Conservation (phyloP, 2,113 vertebrate species). For the Pungitius pungitius region DNA sequence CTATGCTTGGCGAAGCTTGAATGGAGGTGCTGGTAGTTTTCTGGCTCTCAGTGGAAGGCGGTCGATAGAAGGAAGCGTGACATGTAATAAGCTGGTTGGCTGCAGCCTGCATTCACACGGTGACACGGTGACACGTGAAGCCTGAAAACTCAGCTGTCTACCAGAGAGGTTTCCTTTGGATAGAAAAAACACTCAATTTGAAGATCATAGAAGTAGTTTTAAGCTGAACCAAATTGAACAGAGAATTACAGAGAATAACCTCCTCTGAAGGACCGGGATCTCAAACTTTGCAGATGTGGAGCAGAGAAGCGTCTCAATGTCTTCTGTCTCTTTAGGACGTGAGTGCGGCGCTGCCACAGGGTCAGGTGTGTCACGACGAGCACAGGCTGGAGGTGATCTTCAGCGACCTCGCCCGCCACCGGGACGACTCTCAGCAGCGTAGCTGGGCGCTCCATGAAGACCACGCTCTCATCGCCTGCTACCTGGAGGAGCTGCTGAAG, state of each 20-base stretch:
- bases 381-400: constrained; percentile 97
- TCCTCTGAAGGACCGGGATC: background rate
- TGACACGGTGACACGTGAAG: constrained; percentile 1
- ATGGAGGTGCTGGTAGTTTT: constrained; percentile 3
- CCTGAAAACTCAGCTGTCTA: background rate
- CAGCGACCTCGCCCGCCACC: constrained; percentile 88
- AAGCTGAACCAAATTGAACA: background rate
- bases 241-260: background rate
- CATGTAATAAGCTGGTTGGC: constrained; percentile 14
- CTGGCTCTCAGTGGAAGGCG: background rate
- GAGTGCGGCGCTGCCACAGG: constrained; percentile 87
- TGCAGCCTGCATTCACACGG: constrained; percentile 15
- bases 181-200: too few relatives aligned
- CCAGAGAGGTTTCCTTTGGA: background rate
- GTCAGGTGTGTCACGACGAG: constrained; percentile 95
- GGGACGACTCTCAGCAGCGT: constrained; percentile 95
- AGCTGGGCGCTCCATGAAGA: constrained; percentile 88
- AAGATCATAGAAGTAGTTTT: background rate
- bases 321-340: constrained; percentile 79
- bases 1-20: constrained; percentile 9
- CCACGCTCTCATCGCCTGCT: constrained; percentile 80
- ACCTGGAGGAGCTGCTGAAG: constrained; percentile 86
- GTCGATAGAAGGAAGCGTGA: background rate
- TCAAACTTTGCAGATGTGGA: background rate
- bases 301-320: background rate